A percentile compares a stretch with the other conserved stretches of the same genome.
phyloP scores from a whole-genome alignment of 2,888 invertebrate species.

The Chaetoderma sp. region DNA sequence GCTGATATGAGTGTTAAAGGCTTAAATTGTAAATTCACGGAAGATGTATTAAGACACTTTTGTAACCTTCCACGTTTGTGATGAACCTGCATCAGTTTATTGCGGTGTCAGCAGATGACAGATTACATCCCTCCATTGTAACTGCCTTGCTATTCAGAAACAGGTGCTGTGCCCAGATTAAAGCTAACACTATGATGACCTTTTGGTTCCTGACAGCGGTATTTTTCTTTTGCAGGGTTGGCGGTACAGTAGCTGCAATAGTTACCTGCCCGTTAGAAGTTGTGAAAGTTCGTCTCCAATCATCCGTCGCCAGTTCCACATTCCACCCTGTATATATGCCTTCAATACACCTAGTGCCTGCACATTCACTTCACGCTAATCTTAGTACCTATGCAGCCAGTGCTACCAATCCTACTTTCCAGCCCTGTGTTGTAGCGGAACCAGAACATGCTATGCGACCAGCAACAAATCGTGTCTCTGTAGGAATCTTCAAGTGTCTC shows the following conservation, averaged over 20 bases:
- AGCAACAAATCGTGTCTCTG: slow-evolving; percentile 32
- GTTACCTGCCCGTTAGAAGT: slow-evolving; percentile 98
- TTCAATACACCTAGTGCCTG: neutral
- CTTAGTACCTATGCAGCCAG: slow-evolving; percentile 1
- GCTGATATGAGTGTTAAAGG: no score
- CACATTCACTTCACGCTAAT: neutral
- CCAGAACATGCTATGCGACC: no score
- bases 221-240: slow-evolving; percentile 77
- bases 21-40: no score
- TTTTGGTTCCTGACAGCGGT: no score
- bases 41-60: no score
- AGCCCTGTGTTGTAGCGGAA: no score
- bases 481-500: slow-evolving; percentile 62
- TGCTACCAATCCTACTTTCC: no score
- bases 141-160: neutral
- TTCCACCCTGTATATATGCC: slow-evolving; percentile 45
- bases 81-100: no score
- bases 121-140: no score
- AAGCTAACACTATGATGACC: no score
- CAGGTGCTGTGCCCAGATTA: neutral
- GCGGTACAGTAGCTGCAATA: slow-evolving; percentile 96
- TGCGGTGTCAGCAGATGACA: no score
- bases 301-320: slow-evolving; percentile 80
- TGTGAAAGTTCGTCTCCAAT: slow-evolving; percentile 96
- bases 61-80: no score